A percentile compares a stretch with the other conserved stretches of the same genome.
These are phyloP conservation scores for Drosophila parabipectinata DNA, from an alignment of 1,140 invertebrate genomes.

Conservation along the genomic window DNA sequence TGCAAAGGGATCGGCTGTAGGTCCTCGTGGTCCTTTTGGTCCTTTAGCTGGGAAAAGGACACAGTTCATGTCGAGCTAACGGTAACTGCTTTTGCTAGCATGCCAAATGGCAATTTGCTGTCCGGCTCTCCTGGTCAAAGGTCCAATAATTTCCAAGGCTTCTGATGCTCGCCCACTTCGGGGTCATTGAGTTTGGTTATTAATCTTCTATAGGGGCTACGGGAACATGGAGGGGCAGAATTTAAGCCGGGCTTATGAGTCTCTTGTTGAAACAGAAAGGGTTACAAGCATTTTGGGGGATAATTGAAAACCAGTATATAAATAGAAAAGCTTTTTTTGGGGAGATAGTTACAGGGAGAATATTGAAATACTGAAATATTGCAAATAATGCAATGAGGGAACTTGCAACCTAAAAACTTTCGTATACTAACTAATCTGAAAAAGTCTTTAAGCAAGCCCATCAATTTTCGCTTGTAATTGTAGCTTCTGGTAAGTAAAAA, in stretches of 20 bases:
- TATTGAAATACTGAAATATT: too few relatives aligned
- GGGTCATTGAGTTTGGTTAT: constrained; percentile 27
- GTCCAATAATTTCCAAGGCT: constrained; percentile 53
- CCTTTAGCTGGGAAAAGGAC: constrained; percentile 26
- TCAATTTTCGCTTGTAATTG: not conserved
- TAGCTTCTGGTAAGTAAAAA: not conserved
- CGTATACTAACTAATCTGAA: not conserved
- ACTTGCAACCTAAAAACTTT: not conserved
- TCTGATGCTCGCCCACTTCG: constrained; percentile 26
- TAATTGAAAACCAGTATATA: not conserved
- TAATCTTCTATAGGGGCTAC: constrained; percentile 23
- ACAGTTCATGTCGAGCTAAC: constrained; percentile 40
- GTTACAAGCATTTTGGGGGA: not conserved
- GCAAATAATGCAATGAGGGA: too few relatives aligned
- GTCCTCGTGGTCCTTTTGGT: not conserved
- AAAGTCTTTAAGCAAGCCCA: not conserved
- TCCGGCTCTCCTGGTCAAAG: constrained; percentile 21
- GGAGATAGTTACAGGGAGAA: not conserved
- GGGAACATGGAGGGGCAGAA: not conserved
- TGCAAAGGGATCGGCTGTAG: constrained; percentile 21
- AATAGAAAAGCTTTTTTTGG: not conserved
- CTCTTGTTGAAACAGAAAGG: not conserved
- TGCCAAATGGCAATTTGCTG: constrained; percentile 67
- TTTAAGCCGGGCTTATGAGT: not conserved
- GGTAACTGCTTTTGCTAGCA: constrained; percentile 44